Percentiles rank a stretch among this genome's conserved stretches.
These are phyloP conservation scores for Mus musculus DNA, from an alignment of 2,113 vertebrate genomes.

Conservation along the genomic window GRCm39 chrX:130591001-130591500, in stretches of 20 bases:
- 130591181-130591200: not conserved
- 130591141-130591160: not conserved
- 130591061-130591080: too few relatives aligned
- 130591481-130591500: constrained; percentile 21
- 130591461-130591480: not conserved
- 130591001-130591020: not conserved
- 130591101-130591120: not conserved
- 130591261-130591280: not conserved
- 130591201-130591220: not conserved
- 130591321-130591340: not conserved
- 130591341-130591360: not conserved
- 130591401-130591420: not conserved
- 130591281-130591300: not conserved
- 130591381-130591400: not conserved
- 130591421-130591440: not conserved
- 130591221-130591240: not conserved
- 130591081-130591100: not conserved
- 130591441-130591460: not conserved
- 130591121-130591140: not conserved
- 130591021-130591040: not conserved
- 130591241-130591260: not conserved
- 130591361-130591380: not conserved
- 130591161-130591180: not conserved
- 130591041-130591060: not conserved
- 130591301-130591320: not conserved